Conservation (phyloP, 2,113 vertebrate species). For the Peromyscus californicus region DNA sequence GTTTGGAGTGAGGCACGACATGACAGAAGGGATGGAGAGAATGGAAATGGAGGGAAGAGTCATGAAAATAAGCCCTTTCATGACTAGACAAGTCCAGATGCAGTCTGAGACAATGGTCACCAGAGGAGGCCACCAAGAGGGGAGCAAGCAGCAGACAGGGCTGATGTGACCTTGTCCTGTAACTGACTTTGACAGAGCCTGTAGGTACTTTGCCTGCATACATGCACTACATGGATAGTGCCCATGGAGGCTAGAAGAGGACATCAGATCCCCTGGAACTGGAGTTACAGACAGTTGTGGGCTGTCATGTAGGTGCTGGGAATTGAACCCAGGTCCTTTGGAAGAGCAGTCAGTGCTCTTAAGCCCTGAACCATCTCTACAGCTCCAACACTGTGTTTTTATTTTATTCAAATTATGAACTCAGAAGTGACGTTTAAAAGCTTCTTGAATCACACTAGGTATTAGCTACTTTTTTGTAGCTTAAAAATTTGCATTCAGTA, state of each 20-base stretch:
- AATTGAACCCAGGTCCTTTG: not conserved
- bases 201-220: not conserved
- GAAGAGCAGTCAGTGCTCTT: not conserved
- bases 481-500: rapidly evolving
- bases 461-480: not conserved
- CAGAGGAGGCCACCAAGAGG: not conserved
- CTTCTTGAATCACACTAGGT: not conserved
- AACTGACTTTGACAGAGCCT: not conserved
- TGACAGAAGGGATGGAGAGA: not conserved
- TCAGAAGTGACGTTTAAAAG: not conserved
- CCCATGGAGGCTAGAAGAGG: not conserved
- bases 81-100: not conserved
- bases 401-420: not conserved
- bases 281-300: not conserved
- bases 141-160: not conserved
- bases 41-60: not conserved
- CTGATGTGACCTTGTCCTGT: not conserved
- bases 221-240: not conserved
- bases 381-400: not conserved
- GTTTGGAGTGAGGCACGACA: not conserved
- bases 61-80: not conserved
- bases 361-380: not conserved
- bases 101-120: not conserved
- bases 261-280: not conserved
- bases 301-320: not conserved